phyloP scores from a whole-genome alignment of 1,140 invertebrate genomes.

The Leptinotarsa defecta region DNA sequence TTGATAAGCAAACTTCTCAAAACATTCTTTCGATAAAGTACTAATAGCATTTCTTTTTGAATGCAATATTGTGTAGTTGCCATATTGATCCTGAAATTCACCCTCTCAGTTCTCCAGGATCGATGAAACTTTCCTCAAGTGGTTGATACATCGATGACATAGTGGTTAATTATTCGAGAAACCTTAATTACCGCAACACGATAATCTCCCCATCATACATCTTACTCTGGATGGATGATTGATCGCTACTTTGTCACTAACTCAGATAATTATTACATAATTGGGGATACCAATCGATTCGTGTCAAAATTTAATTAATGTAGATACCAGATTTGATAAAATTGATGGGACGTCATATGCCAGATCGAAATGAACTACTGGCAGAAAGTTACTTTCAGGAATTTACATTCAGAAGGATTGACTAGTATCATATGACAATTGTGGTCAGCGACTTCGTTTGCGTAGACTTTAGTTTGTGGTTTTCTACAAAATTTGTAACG shows the following conservation, averaged over 20 bases:
- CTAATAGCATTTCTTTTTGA: too few relatives aligned
- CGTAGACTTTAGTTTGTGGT: too few relatives aligned
- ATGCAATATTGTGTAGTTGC: too few relatives aligned
- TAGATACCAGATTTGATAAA: slow-evolving; percentile 12
- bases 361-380: not conserved
- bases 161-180: slow-evolving; percentile 45
- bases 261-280: slow-evolving; percentile 34
- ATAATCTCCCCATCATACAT: slow-evolving; percentile 45
- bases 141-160: slow-evolving; percentile 46
- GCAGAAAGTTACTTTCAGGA: too few relatives aligned
- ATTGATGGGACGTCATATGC: not conserved
- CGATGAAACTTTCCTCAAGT: slow-evolving; percentile 34
- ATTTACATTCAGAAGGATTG: too few relatives aligned
- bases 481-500: too few relatives aligned
- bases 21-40: too few relatives aligned
- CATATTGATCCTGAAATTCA: too few relatives aligned
- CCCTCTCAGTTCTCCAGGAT: too few relatives aligned
- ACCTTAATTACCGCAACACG: slow-evolving; percentile 45
- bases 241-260: slow-evolving; percentile 40
- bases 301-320: slow-evolving; percentile 26
- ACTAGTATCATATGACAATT: too few relatives aligned
- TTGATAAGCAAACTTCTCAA: too few relatives aligned
- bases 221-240: slow-evolving; percentile 41
- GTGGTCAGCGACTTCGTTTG: too few relatives aligned
- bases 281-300: slow-evolving; percentile 25